Evolutionary conservation across 2,113 vertebrate species (phyloP), one percentile per base, ranked within the genome.

Genomic region (Callipepla californica): DNA sequence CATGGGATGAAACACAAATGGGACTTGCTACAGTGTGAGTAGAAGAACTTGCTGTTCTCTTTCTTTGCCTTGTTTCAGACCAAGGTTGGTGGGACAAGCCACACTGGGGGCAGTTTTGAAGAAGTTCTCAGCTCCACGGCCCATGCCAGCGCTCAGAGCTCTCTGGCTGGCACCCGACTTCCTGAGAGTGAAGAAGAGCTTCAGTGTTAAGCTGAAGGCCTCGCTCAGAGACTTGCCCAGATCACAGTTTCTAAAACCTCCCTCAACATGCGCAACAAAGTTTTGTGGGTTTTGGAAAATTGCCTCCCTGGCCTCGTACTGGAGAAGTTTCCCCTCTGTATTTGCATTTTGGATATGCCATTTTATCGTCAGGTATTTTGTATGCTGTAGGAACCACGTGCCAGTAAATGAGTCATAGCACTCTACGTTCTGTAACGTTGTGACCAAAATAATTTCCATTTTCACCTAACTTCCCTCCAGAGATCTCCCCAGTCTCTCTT

Each of bases 41-140:
- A 45, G 30, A 73, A 48, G 28, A 75, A 32, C 61, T 50, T 62
- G 17, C 48, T 91, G 20, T 63, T 90, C 32, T 93, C 38, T 80
- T 66, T 67, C 2, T 97, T 87, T 93, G 63, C 65, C 32, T 80
- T 32, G 1, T 97, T 98, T 90, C 94, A 99, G 99, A 98, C 98
- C 75, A 99, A 99, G 97, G 99, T 99, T 80, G 98, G 99, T 10
- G 97, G 97, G 8, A 73, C 97, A 1, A 97, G 95, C 86, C 94
- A 96, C 50, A 70, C 94, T 0, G 98, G 98, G 45, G 99, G 99
- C 92, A 99, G 97, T 96, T 99, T 99, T 80, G 99, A 99, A 96
- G 99, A 99, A 21, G 99, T 99, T 50, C 98, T 99, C 92, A 99
- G 98, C 70, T 99, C 99, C 12, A 96, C 99, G 2, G 99, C 99